Percentiles rank a stretch among this genome's conserved stretches.
Conservation (phyloP, 2,888 invertebrate genomes). For the Leucophora obtusa region DNA sequence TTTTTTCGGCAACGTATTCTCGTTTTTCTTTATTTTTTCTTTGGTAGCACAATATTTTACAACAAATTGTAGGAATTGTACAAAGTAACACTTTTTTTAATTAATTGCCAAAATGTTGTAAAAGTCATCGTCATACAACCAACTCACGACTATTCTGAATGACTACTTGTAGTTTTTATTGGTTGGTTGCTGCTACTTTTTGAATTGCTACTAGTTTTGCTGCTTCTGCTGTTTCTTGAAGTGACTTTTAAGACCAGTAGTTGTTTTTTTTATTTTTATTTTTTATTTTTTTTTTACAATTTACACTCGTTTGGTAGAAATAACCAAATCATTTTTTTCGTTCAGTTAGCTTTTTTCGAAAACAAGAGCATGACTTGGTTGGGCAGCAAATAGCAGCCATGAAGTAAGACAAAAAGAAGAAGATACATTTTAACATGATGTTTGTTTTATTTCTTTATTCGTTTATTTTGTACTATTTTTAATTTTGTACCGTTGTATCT, state of each 20-base stretch:
- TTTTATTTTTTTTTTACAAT: constrained; percentile 16
- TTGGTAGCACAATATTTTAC: constrained; percentile 56
- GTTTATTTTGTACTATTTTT: neutral
- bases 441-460: constrained; percentile 25
- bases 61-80: constrained; percentile 64
- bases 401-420: constrained; percentile 37
- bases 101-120: constrained; percentile 68
- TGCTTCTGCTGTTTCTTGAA: constrained; percentile 32
- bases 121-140: constrained; percentile 58
- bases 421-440: constrained; percentile 44
- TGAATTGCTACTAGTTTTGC: neutral
- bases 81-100: constrained; percentile 69
- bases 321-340: constrained; percentile 3
- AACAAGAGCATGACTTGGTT: constrained; percentile 12
- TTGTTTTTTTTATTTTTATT: constrained; percentile 8
- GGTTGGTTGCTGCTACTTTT: constrained; percentile 17
- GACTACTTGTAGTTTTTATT: constrained; percentile 17
- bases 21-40: neutral
- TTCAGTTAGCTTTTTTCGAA: neutral
- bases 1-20: neutral
- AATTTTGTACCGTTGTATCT: constrained; percentile 16
- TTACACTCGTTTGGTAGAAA: constrained; percentile 42
- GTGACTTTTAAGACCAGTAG: constrained; percentile 59
- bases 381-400: constrained; percentile 13
- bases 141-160: constrained; percentile 32